A percentile compares a stretch with the other conserved stretches of the same genome.
Conservation (phyloP, 2,113 vertebrate genomes). For the Nothocercus julius region DNA sequence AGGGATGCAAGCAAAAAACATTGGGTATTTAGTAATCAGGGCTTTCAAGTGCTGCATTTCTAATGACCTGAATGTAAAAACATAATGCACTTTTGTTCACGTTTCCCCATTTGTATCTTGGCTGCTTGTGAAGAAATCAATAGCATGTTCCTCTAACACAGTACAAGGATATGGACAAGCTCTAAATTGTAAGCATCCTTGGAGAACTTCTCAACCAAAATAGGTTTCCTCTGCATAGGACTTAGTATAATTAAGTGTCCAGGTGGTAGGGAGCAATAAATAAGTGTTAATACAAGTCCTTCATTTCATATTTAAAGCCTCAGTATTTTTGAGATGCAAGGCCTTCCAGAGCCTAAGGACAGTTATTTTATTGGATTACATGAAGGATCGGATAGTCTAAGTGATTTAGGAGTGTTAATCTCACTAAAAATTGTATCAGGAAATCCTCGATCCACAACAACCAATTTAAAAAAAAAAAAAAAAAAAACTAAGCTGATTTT, state of each 20-base stretch:
- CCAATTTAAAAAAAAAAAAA: neutral
- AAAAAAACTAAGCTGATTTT: neutral
- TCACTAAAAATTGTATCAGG: neutral
- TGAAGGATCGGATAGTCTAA: neutral
- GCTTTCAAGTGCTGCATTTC: neutral
- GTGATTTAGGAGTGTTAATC: neutral
- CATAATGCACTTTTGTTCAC: neutral
- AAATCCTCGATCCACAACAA: neutral
- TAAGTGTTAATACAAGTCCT: neutral
- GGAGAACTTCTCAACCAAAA: neutral
- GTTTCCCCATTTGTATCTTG: neutral
- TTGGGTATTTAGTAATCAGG: neutral
- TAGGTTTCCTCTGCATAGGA: neutral
- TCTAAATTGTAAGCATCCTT: neutral
- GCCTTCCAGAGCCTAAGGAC: neutral
- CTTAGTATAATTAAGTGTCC: neutral
- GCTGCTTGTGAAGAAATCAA: neutral
- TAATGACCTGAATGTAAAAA: neutral
- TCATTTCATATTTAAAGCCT: neutral
- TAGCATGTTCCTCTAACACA: neutral
- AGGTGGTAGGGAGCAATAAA: neutral
- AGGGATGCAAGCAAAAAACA: neutral
- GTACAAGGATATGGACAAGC: neutral
- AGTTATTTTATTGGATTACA: neutral
- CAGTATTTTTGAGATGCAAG: neutral